Evolutionary conservation across 1,140 invertebrate species (phyloP).

Genomic region (Acromyrmex echinatior): DNA sequence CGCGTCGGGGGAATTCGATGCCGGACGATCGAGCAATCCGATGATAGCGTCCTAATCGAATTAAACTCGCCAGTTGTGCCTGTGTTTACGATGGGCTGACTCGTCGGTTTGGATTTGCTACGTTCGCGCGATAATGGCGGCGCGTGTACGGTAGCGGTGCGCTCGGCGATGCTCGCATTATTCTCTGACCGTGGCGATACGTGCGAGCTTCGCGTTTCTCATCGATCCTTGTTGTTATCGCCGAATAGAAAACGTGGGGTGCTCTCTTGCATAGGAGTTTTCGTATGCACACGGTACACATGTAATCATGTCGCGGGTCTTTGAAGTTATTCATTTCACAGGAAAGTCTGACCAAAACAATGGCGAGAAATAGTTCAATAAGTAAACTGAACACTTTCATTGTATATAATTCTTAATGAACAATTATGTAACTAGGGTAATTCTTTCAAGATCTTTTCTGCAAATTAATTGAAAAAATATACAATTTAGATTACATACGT

Average conservation of each 20-base stretch:
- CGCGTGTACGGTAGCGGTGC: slow-evolving; percentile 15
- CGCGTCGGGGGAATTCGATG: slow-evolving; percentile 65
- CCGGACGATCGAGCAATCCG: slow-evolving; percentile 73
- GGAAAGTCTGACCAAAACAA: background rate
- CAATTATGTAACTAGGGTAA: no score
- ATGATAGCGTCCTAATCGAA: slow-evolving; percentile 78
- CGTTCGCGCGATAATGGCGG: slow-evolving; percentile 71
- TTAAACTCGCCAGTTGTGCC: slow-evolving; percentile 71
- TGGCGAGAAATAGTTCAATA: background rate
- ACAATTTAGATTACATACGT: background rate
- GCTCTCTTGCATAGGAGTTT: slow-evolving; percentile 7
- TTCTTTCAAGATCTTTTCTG: background rate
- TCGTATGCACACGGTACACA: background rate
- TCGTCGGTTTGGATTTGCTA: slow-evolving; percentile 73
- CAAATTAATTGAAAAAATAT: background rate
- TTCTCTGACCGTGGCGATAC: slow-evolving; percentile 32
- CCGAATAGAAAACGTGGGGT: slow-evolving; percentile 42
- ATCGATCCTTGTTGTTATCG: slow-evolving; percentile 66
- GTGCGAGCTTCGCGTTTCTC: slow-evolving; percentile 47
- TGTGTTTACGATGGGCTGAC: slow-evolving; percentile 77
- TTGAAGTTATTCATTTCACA: slow-evolving; percentile 29
- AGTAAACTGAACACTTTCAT: background rate
- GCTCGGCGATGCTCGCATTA: slow-evolving; percentile 9
- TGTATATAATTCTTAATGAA: background rate
- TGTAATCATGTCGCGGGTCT: background rate